Evolutionary conservation across 2,113 vertebrate genomes (phyloP).

Genomic region (Montifringilla adamsi): DNA sequence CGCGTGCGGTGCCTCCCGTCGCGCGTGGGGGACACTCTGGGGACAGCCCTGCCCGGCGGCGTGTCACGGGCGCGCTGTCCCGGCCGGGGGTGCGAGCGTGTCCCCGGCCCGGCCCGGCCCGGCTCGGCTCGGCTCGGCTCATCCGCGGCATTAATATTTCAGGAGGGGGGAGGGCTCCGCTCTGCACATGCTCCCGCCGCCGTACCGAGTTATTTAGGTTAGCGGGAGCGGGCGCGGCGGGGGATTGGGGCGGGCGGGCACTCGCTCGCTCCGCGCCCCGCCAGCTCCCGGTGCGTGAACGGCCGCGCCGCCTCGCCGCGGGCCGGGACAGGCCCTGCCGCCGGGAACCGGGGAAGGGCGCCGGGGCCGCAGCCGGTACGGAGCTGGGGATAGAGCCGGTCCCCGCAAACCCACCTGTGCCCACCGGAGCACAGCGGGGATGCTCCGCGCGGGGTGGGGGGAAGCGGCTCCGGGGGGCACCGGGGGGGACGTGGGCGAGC

Average conservation of each 20-base stretch:
- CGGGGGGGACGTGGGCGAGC: background rate
- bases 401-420: background rate
- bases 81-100: background rate
- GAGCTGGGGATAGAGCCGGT: background rate
- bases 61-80: background rate
- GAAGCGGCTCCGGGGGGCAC: too few species aligned
- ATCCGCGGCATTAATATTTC: slow-evolving; percentile 14
- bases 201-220: slow-evolving; percentile 19
- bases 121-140: background rate
- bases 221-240: background rate
- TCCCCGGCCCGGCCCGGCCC: background rate
- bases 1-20: background rate
- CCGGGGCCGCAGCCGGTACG: background rate
- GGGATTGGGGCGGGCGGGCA: background rate
- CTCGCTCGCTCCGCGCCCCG: background rate
- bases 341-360: background rate
- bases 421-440: background rate
- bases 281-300: background rate
- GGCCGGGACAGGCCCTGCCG: background rate
- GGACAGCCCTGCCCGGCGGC: background rate
- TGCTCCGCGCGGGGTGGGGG: background rate
- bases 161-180: background rate
- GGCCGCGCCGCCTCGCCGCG: background rate
- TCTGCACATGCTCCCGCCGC: slow-evolving; percentile 18
- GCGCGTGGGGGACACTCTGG: background rate